phyloP scores from a whole-genome alignment of 1,140 invertebrate species.

The Aradophagus sp. region DNA sequence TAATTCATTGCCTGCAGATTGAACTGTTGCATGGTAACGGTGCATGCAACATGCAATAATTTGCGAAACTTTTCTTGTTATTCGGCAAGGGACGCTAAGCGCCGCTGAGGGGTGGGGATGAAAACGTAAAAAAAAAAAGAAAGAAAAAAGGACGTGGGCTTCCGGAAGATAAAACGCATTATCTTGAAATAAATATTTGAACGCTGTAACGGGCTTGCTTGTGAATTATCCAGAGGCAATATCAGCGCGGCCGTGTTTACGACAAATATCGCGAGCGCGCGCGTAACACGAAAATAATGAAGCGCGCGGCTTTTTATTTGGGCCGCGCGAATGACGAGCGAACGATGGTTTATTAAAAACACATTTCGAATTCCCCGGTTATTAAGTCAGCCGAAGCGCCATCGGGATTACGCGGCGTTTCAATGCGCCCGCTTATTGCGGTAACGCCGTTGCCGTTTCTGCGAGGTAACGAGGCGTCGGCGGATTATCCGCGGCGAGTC shows the following conservation, averaged over 20 bases:
- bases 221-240: no score
- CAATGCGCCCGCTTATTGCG: slow-evolving; percentile 16
- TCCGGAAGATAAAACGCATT: no score
- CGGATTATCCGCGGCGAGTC: no score
- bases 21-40: slow-evolving; percentile 26
- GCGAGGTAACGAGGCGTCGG: slow-evolving; percentile 3
- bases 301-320: slow-evolving; percentile 34
- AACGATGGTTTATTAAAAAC: slow-evolving; percentile 41
- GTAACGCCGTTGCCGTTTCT: slow-evolving; percentile 6
- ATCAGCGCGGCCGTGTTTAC: no score
- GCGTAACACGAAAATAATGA: no score
- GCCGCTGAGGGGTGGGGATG: slow-evolving; percentile 1
- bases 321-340: slow-evolving; percentile 21
- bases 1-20: slow-evolving; percentile 25
- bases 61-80: slow-evolving; percentile 38
- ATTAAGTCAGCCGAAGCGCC: slow-evolving; percentile 25
- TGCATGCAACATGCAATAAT: slow-evolving; percentile 33
- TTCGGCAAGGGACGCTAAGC: slow-evolving; percentile 5
- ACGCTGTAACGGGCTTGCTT: no score
- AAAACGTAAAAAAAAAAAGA: no score
- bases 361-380: slow-evolving; percentile 24
- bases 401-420: slow-evolving; percentile 18
- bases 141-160: no score
- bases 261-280: no score
- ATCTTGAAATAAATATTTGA: no score